Percentiles rank a stretch among this genome's conserved stretches.
Conservation (phyloP, 2,888 invertebrate species). For the Campoplex nolae region DNA sequence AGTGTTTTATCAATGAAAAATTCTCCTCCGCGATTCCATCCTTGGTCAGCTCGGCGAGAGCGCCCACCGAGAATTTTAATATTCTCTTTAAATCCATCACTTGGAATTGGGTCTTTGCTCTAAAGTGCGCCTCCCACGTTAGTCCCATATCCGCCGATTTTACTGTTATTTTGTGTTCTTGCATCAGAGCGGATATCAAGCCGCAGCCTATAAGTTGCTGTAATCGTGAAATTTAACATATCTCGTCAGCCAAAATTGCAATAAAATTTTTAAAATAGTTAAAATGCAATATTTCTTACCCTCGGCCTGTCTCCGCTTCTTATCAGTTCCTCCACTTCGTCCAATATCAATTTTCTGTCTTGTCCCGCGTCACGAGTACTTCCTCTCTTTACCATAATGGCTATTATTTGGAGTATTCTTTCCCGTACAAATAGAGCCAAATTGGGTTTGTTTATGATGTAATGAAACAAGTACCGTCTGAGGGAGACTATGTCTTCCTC, state of each 20-base stretch:
- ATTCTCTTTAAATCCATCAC: conserved; percentile 91
- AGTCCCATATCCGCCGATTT: conserved; percentile 95
- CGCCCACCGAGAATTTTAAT: conserved; percentile 90
- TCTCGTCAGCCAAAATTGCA: background rate
- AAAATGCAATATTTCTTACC: conserved; percentile 82
- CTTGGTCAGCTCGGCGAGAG: conserved; percentile 87
- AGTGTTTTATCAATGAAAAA: conserved; percentile 88
- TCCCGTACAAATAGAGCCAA: conserved; percentile 92
- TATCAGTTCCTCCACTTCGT: conserved; percentile 92
- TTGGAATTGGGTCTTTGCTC: conserved; percentile 94
- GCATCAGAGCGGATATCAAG: conserved; percentile 92
- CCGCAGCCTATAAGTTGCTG: conserved; percentile 94
- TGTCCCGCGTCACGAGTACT: conserved; percentile 91
- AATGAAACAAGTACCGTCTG: conserved; percentile 92
- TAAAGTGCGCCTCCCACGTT: conserved; percentile 94
- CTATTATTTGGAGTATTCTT: conserved; percentile 90
- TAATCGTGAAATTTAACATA: conserved; percentile 61
- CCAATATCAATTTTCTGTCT: conserved; percentile 89
- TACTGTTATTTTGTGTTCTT: conserved; percentile 94
- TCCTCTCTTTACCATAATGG: conserved; percentile 94
- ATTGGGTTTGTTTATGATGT: conserved; percentile 89
- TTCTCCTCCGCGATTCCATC: conserved; percentile 86
- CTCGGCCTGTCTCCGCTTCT: conserved; percentile 88
- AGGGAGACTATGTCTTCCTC: conserved; percentile 89
- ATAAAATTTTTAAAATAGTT: background rate